These are phyloP conservation scores for Clostera curtula DNA, from an alignment of 2,888 invertebrate genomes.

Conservation along the genomic window DNA sequence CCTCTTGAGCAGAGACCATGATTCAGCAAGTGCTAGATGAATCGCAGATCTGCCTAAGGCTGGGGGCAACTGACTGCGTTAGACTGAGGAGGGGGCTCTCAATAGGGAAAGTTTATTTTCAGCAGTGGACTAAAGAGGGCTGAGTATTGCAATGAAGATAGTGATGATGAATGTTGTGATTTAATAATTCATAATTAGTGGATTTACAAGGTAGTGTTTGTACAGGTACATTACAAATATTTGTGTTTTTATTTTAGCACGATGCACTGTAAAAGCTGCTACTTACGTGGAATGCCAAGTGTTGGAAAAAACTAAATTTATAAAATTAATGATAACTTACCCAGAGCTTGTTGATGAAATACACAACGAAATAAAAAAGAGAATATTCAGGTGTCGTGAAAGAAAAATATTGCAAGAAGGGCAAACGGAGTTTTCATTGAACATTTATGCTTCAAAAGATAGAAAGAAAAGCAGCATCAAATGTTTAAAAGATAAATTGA, in stretches of 20 bases:
- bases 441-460: constrained; percentile 61
- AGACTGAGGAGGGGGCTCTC: no score
- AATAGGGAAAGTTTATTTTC: no score
- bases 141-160: no score
- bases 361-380: constrained; percentile 40
- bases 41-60: no score
- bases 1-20: no score
- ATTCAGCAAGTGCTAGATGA: no score
- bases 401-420: constrained; percentile 33
- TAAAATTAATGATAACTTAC: constrained; percentile 62
- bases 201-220: no score
- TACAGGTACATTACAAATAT: no score
- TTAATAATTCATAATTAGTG: no score
- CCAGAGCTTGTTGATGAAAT: constrained; percentile 54
- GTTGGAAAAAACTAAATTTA: constrained; percentile 63
- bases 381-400: constrained; percentile 37
- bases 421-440: constrained; percentile 38
- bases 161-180: no score
- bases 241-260: constrained; percentile 35
- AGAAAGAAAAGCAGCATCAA: constrained; percentile 65
- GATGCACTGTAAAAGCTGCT: constrained; percentile 68
- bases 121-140: no score
- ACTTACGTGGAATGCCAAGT: constrained; percentile 71
- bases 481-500: constrained; percentile 62
- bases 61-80: no score